Evolutionary conservation across 2,797 vertebrate genomes (phyloP).

Genomic region (Anisognathus igniventris): DNA sequence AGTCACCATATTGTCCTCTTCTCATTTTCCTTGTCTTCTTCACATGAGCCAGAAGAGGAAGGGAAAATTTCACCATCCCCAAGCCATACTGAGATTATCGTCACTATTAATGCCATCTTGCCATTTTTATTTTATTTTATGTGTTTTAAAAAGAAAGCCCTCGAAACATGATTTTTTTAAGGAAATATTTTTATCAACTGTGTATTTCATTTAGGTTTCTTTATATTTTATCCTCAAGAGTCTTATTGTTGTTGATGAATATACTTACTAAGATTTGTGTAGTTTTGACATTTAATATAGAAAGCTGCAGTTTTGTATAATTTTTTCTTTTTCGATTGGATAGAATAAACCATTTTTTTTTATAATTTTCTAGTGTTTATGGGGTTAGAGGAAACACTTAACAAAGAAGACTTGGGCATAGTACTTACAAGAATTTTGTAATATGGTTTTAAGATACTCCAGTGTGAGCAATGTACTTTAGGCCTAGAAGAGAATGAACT

Average conservation of each 20-base stretch:
- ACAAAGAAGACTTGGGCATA: neutral
- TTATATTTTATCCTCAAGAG: neutral
- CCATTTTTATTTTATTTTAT: neutral
- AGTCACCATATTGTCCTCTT: accelerated
- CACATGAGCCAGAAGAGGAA: neutral
- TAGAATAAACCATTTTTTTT: neutral
- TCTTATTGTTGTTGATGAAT: neutral
- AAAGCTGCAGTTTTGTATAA: neutral
- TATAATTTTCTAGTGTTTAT: neutral
- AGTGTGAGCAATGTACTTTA: neutral
- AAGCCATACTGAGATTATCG: neutral
- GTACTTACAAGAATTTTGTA: neutral
- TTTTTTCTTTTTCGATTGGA: neutral
- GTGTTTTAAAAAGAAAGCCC: neutral
- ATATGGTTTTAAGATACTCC: neutral
- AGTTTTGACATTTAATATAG: neutral
- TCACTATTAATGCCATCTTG: neutral
- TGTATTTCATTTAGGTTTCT: neutral
- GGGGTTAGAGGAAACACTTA: accelerated
- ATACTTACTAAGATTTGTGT: neutral
- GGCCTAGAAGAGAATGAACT: neutral
- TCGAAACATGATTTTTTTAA: neutral
- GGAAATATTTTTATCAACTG: neutral
- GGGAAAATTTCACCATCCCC: neutral
- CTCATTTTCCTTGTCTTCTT: neutral